Conservation (phyloP, 2,113 vertebrate genomes). For the Crotalus helleri region DNA sequence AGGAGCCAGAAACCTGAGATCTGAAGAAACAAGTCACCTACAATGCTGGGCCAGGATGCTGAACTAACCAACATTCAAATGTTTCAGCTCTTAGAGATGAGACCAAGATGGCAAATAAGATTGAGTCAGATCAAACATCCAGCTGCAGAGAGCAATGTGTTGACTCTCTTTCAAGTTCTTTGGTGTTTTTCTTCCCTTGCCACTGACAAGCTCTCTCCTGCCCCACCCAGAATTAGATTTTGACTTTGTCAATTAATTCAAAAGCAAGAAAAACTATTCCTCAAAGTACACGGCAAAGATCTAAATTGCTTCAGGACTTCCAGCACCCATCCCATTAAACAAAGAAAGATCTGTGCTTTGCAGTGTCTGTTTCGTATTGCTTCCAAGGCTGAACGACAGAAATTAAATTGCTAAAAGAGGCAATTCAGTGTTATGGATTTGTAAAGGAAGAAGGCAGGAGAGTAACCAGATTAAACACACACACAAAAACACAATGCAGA, state of each 20-base stretch:
- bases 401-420: not conserved
- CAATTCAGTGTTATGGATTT: not conserved
- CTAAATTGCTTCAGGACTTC: constrained; percentile 38
- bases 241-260: constrained; percentile 55
- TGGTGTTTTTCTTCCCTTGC: constrained; percentile 47
- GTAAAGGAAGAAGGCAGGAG: not conserved
- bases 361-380: not conserved
- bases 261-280: constrained; percentile 25
- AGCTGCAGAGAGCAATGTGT: constrained; percentile 34
- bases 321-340: not conserved
- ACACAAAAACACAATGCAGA: not conserved
- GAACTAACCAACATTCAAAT: not conserved
- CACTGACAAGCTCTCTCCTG: constrained; percentile 6
- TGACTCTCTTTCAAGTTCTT: not conserved
- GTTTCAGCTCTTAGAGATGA: not conserved
- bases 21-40: not conserved
- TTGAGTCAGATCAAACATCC: constrained; percentile 38
- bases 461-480: not conserved
- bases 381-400: not conserved
- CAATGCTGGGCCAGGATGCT: not conserved
- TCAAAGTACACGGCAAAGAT: not conserved
- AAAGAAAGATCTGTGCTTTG: constrained; percentile 23
- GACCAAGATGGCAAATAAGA: not conserved
- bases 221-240: constrained; percentile 41
- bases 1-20: not conserved